Conservation (phyloP, 1,140 invertebrate species). For the Zelostemma sp. region DNA sequence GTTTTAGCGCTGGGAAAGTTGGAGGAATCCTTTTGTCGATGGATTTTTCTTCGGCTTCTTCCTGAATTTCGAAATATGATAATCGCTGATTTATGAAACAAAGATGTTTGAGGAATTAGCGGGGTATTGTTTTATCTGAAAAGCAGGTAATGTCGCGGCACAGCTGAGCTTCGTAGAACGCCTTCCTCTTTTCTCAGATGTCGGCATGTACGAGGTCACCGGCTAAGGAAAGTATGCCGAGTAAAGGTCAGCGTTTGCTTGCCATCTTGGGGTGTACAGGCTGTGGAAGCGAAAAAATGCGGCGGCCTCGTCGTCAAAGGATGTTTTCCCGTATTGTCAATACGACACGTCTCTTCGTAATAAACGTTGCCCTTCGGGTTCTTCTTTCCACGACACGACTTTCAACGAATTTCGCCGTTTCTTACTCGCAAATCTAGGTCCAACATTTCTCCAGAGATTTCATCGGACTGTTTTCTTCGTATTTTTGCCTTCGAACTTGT, state of each 20-base stretch:
- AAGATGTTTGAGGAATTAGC: too few species aligned
- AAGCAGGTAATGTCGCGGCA: conserved; percentile 18
- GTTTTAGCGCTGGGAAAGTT: too few species aligned
- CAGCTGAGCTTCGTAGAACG: conserved; percentile 18
- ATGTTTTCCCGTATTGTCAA: conserved; percentile 13
- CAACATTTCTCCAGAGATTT: too few species aligned
- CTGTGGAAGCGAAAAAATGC: conserved; percentile 13
- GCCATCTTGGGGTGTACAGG: conserved; percentile 31
- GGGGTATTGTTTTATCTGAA: too few species aligned
- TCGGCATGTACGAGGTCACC: conserved; percentile 44
- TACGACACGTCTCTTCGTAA: not conserved
- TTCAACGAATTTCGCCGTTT: not conserved
- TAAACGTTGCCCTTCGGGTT: too few species aligned
- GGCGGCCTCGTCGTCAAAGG: not conserved
- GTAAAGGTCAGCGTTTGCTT: conserved; percentile 60
- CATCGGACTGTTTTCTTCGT: too few species aligned
- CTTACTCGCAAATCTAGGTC: too few species aligned
- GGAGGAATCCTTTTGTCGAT: too few species aligned
- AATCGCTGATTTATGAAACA: too few species aligned
- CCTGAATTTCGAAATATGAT: too few species aligned
- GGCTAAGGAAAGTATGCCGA: conserved; percentile 63
- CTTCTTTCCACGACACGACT: not conserved
- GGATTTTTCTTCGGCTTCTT: too few species aligned
- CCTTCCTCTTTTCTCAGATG: conserved; percentile 33
- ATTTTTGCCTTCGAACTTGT: too few species aligned